Evolutionary conservation across 1,140 invertebrate genomes (phyloP), one percentile per base, ranked within the genome.

Genomic region (Heliconius congener): DNA sequence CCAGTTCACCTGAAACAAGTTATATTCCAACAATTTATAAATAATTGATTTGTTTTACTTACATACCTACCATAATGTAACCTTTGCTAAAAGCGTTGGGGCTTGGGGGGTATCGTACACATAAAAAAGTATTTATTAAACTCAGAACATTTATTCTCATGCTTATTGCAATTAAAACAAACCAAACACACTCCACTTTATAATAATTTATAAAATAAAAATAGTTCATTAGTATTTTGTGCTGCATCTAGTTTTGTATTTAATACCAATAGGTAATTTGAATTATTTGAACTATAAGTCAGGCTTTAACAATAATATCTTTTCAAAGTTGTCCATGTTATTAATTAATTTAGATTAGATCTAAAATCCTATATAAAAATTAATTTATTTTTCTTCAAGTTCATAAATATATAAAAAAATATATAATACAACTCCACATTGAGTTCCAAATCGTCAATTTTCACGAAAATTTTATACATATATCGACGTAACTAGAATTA

Each of bases 81-180:
- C 55, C 23, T 16, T 77, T 66, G n/a, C 8, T 27, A 73, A 34
- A 71, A 16, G 11, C 13, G 42, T 57, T 42, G 77, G 66, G 71
- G 39, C 13, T 16, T 46, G 30, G 19, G 81, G 81, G 83, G 76
- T 82, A 37, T 82, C 37, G 18, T 83, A 71, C 74, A 86, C 77
- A 90, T 30, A 66, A 86, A 86, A 84, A 42, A 87, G 74, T 80
- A 76, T 83, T 83, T 86, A 85, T 87, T 88, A 82, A 91, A 91
- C 88, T 84, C 88, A 91, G 89, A 94, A 94, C 92, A 92, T 94
- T 94, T 94, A 94, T 92, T 94, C 90, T 91, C 91, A 91, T 90
- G 88, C 87, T 87, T 85, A 89, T 88, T 88, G 83, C 86, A 88
- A 87, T 87, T 90, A 92, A 88, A 92, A 90, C 90, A 94, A 93